A percentile compares a stretch with the other conserved stretches of the same genome.
phyloP scores from a whole-genome alignment of 2,797 vertebrate genomes.

The Sebastes iracundus region DNA sequence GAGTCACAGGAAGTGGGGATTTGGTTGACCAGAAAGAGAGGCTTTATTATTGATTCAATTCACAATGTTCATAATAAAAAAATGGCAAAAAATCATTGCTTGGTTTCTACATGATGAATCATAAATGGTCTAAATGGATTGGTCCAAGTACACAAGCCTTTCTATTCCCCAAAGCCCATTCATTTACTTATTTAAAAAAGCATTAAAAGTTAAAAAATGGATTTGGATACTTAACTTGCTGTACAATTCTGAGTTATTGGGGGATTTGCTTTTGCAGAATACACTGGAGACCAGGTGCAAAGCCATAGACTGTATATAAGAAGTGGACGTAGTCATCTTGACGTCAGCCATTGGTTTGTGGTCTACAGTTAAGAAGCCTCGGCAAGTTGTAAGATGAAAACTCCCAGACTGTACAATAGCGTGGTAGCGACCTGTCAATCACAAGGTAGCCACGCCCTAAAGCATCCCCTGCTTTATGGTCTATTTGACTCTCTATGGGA shows the following conservation, averaged over 20 bases:
- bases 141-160: background rate
- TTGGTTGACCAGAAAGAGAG: conserved; percentile 15
- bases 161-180: background rate
- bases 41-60: conserved; percentile 22
- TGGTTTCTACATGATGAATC: conserved; percentile 34
- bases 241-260: too few species aligned
- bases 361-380: too few species aligned
- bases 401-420: too few species aligned
- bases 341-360: too few species aligned
- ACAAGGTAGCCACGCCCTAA: too few species aligned
- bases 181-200: conserved; percentile 4
- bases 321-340: too few species aligned
- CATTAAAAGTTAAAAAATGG: background rate
- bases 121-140: conserved; percentile 33
- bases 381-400: too few species aligned
- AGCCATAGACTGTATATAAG: background rate
- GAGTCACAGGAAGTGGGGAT: conserved; percentile 23
- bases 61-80: conserved; percentile 6
- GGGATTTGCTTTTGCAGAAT: background rate
- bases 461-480: too few species aligned
- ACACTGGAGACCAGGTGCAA: background rate
- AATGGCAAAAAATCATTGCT: conserved; percentile 2
- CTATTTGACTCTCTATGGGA: too few species aligned
- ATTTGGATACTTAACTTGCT: too few species aligned
- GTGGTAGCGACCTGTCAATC: too few species aligned